Conservation (phyloP, 92 coral and sea anemone genomes). For the Palythoa grandis region DNA sequence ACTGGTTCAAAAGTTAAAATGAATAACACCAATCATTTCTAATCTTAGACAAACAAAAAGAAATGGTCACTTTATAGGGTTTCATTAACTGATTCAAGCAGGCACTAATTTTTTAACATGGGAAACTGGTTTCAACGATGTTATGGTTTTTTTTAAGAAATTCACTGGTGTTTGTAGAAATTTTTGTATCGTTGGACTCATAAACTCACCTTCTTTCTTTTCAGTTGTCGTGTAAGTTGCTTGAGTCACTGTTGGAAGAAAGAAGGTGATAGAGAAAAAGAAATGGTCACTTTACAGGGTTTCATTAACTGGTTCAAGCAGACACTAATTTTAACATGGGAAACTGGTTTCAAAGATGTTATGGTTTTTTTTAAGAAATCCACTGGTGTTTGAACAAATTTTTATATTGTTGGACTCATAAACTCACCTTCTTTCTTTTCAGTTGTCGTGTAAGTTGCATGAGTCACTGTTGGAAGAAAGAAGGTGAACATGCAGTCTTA, state of each 20-base stretch:
- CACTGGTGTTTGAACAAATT: not conserved
- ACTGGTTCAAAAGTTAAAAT: no score
- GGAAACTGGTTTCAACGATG: not conserved
- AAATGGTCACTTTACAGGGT: no score
- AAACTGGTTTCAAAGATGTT: not conserved
- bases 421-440: slow-evolving; percentile 7
- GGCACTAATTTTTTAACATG: not conserved
- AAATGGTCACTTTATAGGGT: no score
- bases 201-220: slow-evolving; percentile 8
- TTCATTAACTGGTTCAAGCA: no score
- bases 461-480: slow-evolving; percentile 20
- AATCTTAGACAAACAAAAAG: no score
- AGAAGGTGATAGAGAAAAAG: not conserved
- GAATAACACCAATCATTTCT: no score
- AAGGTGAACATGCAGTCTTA: not conserved
- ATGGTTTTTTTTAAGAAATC: not conserved
- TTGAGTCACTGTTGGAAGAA: slow-evolving; percentile 22
- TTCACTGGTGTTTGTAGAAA: not conserved
- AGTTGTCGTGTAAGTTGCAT: not conserved
- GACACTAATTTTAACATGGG: not conserved
- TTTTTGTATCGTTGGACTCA: not conserved
- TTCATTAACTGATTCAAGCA: no score
- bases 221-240: not conserved
- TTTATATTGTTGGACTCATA: not conserved
- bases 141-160: not conserved